Percentiles rank a stretch among this genome's conserved stretches.
phyloP scores from a whole-genome alignment of 2,888 invertebrate species.

The Thymelicus lineola region DNA sequence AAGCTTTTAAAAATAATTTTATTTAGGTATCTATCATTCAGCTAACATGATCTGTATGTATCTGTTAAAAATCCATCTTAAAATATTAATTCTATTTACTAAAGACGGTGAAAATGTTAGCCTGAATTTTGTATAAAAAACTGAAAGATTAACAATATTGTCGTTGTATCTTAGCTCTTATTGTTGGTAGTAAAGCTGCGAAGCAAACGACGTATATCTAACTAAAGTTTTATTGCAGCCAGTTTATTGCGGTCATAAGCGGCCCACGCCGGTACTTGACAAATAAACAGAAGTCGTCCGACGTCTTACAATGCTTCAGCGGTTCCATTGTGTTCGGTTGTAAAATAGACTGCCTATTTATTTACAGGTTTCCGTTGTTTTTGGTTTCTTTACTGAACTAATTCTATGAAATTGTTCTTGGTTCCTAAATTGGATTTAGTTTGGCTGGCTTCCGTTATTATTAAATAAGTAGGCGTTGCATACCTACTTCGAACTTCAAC shows the following conservation, averaged over 20 bases:
- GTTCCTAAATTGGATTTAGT: background rate
- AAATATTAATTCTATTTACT: no score
- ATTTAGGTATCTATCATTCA: no score
- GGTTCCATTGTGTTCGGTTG: slow-evolving; percentile 15
- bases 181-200: slow-evolving; percentile 45
- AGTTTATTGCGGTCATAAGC: slow-evolving; percentile 64
- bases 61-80: no score
- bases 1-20: no score
- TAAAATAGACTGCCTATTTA: slow-evolving; percentile 28
- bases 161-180: slow-evolving; percentile 27
- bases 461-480: background rate
- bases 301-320: slow-evolving; percentile 37
- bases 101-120: no score
- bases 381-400: background rate
- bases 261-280: slow-evolving; percentile 50
- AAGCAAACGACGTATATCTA: slow-evolving; percentile 55
- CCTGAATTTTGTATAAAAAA: background rate
- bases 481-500: no score
- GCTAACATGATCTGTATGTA: no score
- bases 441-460: background rate
- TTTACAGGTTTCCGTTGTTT: background rate
- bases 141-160: background rate
- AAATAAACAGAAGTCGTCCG: slow-evolving; percentile 55
- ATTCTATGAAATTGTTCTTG: no score
- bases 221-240: slow-evolving; percentile 64